Conservation (phyloP, 2,113 vertebrate genomes). For the Callospermophilus lateralis region DNA sequence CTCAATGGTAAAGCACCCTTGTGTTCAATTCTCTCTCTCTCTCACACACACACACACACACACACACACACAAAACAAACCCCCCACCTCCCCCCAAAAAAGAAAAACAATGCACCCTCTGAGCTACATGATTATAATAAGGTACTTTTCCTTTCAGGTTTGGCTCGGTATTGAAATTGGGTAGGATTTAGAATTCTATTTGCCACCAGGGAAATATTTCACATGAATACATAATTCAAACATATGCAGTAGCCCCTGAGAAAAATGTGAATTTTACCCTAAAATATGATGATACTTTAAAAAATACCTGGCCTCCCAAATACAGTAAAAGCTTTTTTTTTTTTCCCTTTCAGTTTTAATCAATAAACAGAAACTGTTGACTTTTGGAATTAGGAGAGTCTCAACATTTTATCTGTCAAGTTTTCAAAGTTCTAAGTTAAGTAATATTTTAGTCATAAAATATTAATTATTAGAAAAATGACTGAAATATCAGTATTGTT, state of each 20-base stretch:
- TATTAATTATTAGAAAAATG: conserved; percentile 22
- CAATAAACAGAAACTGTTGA: background rate
- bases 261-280: background rate
- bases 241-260: no score
- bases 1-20: no score
- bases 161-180: background rate
- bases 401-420: background rate
- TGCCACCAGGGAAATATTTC: background rate
- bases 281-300: background rate
- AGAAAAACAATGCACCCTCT: background rate
- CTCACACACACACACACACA: no score
- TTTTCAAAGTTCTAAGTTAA: conserved; percentile 5
- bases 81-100: no score
- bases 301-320: background rate
- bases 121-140: background rate
- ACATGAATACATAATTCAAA: background rate
- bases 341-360: background rate
- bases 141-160: background rate
- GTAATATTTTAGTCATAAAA: background rate
- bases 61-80: no score
- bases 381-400: background rate
- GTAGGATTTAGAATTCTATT: background rate
- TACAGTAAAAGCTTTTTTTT: background rate
- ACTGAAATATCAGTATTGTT: background rate
- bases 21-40: no score